Percentiles rank a stretch among this genome's conserved stretches.
These are phyloP conservation scores for Promerops cafer DNA, from an alignment of 2,113 vertebrate genomes.

Conservation along the genomic window DNA sequence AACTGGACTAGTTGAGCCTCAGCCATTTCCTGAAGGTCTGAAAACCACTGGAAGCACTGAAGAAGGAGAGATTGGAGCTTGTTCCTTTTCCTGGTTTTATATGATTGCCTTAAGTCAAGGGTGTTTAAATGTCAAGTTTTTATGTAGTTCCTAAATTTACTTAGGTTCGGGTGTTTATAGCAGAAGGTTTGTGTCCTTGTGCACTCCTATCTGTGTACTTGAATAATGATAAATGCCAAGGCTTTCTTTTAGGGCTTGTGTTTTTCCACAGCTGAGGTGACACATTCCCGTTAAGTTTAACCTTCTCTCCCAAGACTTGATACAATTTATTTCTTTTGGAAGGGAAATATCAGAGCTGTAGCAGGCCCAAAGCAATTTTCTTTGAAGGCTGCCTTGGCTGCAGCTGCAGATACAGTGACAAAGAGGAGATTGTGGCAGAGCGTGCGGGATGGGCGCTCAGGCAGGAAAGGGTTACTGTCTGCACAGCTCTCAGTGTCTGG, in stretches of 20 bases:
- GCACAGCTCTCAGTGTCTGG: slow-evolving; percentile 59
- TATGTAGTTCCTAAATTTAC: not conserved
- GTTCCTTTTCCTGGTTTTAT: not conserved
- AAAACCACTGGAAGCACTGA: not conserved
- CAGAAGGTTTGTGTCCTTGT: slow-evolving; percentile 24
- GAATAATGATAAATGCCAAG: slow-evolving; percentile 43
- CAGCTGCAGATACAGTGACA: not conserved
- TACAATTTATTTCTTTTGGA: slow-evolving; percentile 27
- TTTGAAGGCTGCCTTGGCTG: not conserved
- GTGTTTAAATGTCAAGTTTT: slow-evolving; percentile 27
- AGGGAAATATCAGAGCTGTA: not conserved
- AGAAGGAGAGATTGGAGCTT: not conserved
- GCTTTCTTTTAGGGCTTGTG: slow-evolving; percentile 1
- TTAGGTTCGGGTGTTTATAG: not conserved
- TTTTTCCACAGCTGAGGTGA: slow-evolving; percentile 11
- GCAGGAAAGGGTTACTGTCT: slow-evolving; percentile 67
- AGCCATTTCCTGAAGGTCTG: not conserved
- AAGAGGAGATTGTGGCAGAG: not conserved
- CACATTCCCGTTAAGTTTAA: not conserved
- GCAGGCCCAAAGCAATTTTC: not conserved
- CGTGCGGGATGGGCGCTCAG: not conserved
- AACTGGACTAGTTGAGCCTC: not conserved
- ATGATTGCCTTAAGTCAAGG: not conserved
- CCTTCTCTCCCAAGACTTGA: not conserved
- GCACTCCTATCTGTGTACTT: not conserved